Evolutionary conservation across 1,140 invertebrate species (phyloP).

Genomic region (Diachasmimorpha longicaudata): DNA sequence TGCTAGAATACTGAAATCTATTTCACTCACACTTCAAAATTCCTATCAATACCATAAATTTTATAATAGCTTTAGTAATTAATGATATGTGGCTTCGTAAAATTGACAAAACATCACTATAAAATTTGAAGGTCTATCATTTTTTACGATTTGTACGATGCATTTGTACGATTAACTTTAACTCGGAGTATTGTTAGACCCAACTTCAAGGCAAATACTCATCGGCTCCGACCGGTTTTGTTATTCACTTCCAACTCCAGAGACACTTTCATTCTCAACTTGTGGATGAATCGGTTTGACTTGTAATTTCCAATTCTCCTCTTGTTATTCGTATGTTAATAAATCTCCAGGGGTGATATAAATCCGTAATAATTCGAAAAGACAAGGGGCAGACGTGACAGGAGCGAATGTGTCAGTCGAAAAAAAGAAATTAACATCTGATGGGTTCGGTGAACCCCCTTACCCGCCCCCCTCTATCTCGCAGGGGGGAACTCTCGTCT

Average conservation of each 20-base stretch:
- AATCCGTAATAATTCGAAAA: neutral
- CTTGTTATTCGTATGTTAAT: neutral
- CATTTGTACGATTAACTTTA: neutral
- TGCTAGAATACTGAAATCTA: too few species aligned
- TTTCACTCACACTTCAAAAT: too few species aligned
- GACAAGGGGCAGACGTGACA: neutral
- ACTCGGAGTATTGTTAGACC: neutral
- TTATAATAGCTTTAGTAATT: too few species aligned
- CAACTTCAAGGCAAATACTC: neutral
- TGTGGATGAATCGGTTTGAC: neutral
- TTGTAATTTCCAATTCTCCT: neutral
- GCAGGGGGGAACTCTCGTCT: neutral
- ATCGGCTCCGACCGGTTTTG: constrained; percentile 19
- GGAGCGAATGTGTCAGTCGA: neutral
- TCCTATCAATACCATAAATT: too few species aligned
- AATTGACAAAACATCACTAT: too few species aligned
- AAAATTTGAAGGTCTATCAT: too few species aligned
- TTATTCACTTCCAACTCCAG: constrained; percentile 11
- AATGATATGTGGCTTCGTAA: too few species aligned
- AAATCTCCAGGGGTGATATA: neutral
- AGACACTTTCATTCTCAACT: constrained; percentile 27
- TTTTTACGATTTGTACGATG: too few species aligned
- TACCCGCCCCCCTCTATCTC: too few species aligned
- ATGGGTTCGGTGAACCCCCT: neutral
- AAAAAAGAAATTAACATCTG: neutral